These are phyloP conservation scores for Chloebia gouldiae DNA, from an alignment of 2,113 vertebrate species.

Conservation along the genomic window DNA sequence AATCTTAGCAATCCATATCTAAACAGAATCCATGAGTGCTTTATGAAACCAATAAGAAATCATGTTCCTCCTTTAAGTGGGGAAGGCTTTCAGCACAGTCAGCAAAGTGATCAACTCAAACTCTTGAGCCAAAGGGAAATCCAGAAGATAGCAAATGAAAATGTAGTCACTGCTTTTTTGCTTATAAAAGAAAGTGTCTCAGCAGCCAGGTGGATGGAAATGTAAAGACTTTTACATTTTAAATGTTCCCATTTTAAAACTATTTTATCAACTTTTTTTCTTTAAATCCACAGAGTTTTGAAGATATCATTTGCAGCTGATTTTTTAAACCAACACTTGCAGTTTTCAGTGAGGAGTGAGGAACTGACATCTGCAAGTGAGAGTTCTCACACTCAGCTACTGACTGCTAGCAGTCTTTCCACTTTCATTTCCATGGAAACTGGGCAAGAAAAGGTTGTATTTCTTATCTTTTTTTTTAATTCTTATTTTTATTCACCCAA, in stretches of 20 bases:
- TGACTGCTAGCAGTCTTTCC: slow-evolving; percentile 53
- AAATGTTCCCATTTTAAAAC: neutral
- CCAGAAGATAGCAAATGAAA: neutral
- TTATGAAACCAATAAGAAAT: neutral
- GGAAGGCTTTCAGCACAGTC: neutral
- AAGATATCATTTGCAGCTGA: slow-evolving; percentile 41
- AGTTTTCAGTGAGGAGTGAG: slow-evolving; percentile 36
- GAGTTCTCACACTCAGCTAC: slow-evolving; percentile 46
- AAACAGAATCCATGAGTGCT: neutral
- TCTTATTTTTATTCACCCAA: neutral
- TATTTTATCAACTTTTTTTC: slow-evolving; percentile 7
- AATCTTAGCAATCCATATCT: neutral
- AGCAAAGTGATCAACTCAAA: neutral
- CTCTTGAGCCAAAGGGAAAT: neutral
- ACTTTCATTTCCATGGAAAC: slow-evolving; percentile 72
- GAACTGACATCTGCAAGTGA: slow-evolving; percentile 52
- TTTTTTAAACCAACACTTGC: slow-evolving; percentile 41
- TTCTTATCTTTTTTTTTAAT: neutral
- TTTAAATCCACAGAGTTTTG: neutral
- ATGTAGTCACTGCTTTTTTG: neutral
- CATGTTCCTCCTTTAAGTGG: neutral
- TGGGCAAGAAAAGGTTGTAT: slow-evolving; percentile 2
- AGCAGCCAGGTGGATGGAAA: neutral
- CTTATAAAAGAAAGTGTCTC: neutral
- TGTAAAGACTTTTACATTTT: neutral